Conservation (phyloP, 2,797 vertebrate genomes). For the Thaleichthys pacificus region DNA sequence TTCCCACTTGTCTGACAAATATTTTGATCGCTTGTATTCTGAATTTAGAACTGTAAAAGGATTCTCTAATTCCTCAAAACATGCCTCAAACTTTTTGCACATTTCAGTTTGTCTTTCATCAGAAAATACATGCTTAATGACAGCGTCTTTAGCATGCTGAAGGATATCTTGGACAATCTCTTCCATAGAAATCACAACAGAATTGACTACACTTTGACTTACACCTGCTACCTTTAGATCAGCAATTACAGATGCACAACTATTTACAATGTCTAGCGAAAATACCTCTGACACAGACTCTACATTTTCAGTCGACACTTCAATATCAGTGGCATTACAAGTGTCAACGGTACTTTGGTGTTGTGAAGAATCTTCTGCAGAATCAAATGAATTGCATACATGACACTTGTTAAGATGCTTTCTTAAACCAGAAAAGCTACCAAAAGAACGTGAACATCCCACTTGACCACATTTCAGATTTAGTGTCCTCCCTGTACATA, state of each 20-base stretch:
- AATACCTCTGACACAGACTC: slow-evolving; percentile 13
- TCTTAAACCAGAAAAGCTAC: slow-evolving; percentile 29
- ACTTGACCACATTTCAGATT: slow-evolving; percentile 27
- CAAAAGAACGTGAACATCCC: slow-evolving; percentile 24
- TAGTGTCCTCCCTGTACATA: slow-evolving; percentile 24
- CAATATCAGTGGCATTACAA: slow-evolving; percentile 2
- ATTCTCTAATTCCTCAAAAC: slow-evolving; percentile 42
- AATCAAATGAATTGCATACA: neutral
- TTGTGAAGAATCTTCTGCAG: neutral
- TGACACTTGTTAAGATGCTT: slow-evolving; percentile 36
- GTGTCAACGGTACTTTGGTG: slow-evolving; percentile 12
- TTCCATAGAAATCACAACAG: slow-evolving; percentile 43
- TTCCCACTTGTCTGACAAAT: slow-evolving; percentile 27
- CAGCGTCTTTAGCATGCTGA: too few relatives aligned
- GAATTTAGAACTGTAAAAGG: neutral
- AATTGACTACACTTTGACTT: slow-evolving; percentile 37
- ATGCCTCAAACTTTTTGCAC: slow-evolving; percentile 41
- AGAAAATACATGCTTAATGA: too few relatives aligned
- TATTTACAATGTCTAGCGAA: slow-evolving; percentile 37
- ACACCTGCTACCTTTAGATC: slow-evolving; percentile 43
- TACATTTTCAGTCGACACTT: slow-evolving; percentile 21
- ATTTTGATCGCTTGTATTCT: too few relatives aligned
- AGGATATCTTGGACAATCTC: slow-evolving; percentile 37
- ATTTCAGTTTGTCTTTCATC: too few relatives aligned
- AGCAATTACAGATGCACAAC: slow-evolving; percentile 38